Percentiles rank a stretch among this genome's conserved stretches.
phyloP scores from a whole-genome alignment of 2,888 invertebrate genomes.

The Cylloceria caligata region DNA sequence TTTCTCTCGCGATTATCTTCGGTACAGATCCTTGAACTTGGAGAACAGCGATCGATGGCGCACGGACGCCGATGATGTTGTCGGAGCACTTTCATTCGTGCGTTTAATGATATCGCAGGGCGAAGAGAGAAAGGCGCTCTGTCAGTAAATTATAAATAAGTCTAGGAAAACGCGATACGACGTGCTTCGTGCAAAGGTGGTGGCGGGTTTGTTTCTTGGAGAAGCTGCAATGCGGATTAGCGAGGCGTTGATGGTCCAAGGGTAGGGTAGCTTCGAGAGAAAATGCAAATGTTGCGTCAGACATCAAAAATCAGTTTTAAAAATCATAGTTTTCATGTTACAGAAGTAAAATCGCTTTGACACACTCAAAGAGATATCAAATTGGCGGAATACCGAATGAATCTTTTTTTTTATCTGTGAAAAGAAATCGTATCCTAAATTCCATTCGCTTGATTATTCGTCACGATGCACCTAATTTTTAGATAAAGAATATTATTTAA shows the following conservation, averaged over 20 bases:
- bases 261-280: constrained; percentile 16
- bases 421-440: no score
- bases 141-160: constrained; percentile 62
- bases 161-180: constrained; percentile 35
- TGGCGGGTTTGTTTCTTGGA: constrained; percentile 6
- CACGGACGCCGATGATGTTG: constrained; percentile 7
- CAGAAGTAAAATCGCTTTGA: no score
- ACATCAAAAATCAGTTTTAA: no score
- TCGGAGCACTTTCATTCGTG: constrained; percentile 50
- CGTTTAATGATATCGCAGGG: constrained; percentile 35
- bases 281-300: constrained; percentile 32
- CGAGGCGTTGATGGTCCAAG: neutral
- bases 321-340: no score
- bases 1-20: constrained; percentile 23
- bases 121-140: constrained; percentile 62
- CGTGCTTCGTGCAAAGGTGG: constrained; percentile 8
- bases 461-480: no score
- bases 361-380: no score
- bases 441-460: no score
- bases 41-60: constrained; percentile 13
- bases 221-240: neutral
- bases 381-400: no score
- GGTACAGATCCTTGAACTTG: constrained; percentile 47
- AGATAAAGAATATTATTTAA: no score
- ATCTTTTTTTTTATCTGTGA: no score